Evolutionary conservation across 2,888 invertebrate species (phyloP), one percentile per base, ranked within the genome.

Genomic region (Pachydiplax longipennis): DNA sequence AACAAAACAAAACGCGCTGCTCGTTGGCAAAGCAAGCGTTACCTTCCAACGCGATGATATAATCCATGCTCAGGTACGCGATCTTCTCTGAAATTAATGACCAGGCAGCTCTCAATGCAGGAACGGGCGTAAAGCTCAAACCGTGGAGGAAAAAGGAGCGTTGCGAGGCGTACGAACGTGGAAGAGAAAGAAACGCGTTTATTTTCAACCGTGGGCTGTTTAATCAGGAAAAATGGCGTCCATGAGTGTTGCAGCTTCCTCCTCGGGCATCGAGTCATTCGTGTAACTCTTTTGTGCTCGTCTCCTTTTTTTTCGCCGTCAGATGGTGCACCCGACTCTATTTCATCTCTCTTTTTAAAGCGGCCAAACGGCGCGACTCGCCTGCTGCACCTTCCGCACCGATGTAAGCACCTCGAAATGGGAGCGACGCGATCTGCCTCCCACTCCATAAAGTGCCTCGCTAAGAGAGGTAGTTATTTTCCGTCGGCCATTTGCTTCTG

Each of bases 381-480:
- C 35, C 83, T 53, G 61, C 65, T 65, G 61, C 87, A 87, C 61
- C 37, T 35, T 87, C 87, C 10, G 22, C 53, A 15, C 58, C 18
- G 58, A 53, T 37, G 83, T 83, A 83, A 87, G 87, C 87, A 87
- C 61, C 87, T 65, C 87, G 61, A n/a, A 61, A 87, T 87, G 87
- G 61, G 35, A 61, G 65, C 61, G 15, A 25, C 8, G n/a, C 82
- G 61, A 87, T 87, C 58, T 65, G 87, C 87, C 22, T 87, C 87
- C 87, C 87, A 65, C 87, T 87, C 87, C 87, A 87, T 87, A 61
- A 87, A 87, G 87, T 87, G 87, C 87, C 61, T 61, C n/a, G n/a
- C 58, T 87, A 87, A 65, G 61, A 87, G 61, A 25, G 61, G 61
- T 8, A 37, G 87, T 22, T 58, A 37, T 61, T 48, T 83, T 18